A percentile compares a stretch with the other conserved stretches of the same genome.
Evolutionary conservation across 2,797 vertebrate genomes (phyloP).

Genomic region (Carcharodon carcharias): DNA sequence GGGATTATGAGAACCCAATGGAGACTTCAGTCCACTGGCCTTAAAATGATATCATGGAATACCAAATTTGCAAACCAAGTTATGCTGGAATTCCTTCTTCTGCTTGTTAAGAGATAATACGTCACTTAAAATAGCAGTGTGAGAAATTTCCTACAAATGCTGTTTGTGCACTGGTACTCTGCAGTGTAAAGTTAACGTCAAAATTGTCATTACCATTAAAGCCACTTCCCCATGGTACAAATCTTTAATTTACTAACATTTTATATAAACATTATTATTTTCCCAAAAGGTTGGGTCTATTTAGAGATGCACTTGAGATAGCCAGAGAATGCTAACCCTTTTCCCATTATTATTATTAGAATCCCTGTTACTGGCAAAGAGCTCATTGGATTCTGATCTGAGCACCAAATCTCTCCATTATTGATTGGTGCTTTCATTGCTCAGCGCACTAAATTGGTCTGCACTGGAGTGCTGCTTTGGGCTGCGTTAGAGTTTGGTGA

Average conservation of each 20-base stretch:
- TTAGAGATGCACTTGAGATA: background rate
- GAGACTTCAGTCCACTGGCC: background rate
- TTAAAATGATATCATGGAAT: background rate
- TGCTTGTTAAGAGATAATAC: background rate
- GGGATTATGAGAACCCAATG: background rate
- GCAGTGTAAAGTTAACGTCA: background rate
- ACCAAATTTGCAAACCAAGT: background rate
- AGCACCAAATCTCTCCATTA: background rate
- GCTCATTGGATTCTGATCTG: background rate
- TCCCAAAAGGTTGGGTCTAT: background rate
- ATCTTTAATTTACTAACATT: background rate
- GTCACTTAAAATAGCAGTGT: background rate
- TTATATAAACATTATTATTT: background rate
- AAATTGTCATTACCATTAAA: background rate
- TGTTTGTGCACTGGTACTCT: background rate
- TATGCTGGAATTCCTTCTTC: background rate
- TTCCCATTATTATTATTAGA: background rate
- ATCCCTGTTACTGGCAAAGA: background rate
- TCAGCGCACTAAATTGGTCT: background rate
- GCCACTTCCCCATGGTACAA: background rate
- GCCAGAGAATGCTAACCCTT: background rate
- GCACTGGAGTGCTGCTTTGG: no score
- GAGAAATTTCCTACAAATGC: background rate
- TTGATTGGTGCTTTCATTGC: background rate
- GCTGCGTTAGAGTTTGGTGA: no score